These are phyloP conservation scores for Prionailurus bengalensis DNA, from an alignment of 2,113 vertebrate species.

Conservation along the genomic window DNA sequence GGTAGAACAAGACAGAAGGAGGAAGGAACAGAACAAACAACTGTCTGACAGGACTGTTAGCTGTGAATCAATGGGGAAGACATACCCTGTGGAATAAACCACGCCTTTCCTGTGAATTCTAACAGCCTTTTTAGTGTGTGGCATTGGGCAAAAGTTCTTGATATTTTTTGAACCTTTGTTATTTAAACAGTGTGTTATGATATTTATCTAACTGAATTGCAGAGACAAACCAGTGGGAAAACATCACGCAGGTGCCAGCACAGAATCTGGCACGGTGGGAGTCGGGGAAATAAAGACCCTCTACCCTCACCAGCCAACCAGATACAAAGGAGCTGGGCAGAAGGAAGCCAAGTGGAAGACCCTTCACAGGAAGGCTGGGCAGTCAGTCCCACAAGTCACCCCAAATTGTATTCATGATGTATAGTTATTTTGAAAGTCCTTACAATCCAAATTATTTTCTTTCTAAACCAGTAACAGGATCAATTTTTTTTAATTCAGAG, in stretches of 20 bases:
- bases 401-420: neutral
- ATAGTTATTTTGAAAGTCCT: conserved; percentile 31
- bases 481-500: neutral
- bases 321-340: neutral
- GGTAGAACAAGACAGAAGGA: neutral
- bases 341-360: neutral
- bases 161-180: conserved; percentile 20
- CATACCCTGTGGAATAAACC: neutral
- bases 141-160: neutral
- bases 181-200: neutral
- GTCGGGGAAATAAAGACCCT: neutral
- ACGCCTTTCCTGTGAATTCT: neutral
- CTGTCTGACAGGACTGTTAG: neutral
- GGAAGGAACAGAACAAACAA: neutral
- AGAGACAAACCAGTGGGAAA: neutral
- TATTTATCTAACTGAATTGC: conserved; percentile 10
- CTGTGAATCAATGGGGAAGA: neutral
- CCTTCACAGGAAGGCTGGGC: neutral
- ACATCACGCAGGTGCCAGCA: neutral
- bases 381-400: neutral
- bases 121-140: neutral
- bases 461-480: neutral
- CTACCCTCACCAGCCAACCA: fast-evolving
- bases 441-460: conserved; percentile 36
- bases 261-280: neutral